phyloP scores from a whole-genome alignment of 2,888 invertebrate genomes.

The Caenorhabditis panamensis region DNA sequence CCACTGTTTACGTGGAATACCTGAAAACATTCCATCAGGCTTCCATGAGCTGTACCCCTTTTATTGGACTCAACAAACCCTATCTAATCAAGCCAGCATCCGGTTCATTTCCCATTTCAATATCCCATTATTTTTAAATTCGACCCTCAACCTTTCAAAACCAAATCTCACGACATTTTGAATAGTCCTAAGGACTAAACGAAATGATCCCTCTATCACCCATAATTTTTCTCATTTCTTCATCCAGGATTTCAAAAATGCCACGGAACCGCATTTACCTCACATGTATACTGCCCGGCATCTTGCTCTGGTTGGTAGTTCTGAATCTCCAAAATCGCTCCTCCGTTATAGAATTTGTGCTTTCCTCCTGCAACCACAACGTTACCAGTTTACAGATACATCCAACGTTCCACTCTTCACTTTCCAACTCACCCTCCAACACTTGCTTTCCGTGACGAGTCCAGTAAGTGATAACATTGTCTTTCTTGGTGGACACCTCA shows the following conservation, averaged over 20 bases:
- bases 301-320: slow-evolving; percentile 66
- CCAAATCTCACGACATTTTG: neutral
- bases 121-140: no score
- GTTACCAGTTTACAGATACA: neutral
- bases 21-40: slow-evolving; percentile 25
- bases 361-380: slow-evolving; percentile 20
- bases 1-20: slow-evolving; percentile 58
- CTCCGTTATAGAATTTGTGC: slow-evolving; percentile 62
- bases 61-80: no score
- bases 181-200: neutral
- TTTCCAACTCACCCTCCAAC: slow-evolving; percentile 22
- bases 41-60: no score
- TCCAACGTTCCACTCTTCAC: neutral
- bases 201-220: neutral
- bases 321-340: slow-evolving; percentile 66
- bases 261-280: slow-evolving; percentile 31
- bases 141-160: no score
- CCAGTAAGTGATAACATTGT: slow-evolving; percentile 65
- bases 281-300: slow-evolving; percentile 68
- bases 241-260: neutral
- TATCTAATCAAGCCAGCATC: no score
- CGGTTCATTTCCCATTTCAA: no score
- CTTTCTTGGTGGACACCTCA: slow-evolving; percentile 62
- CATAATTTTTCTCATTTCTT: neutral
- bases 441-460: slow-evolving; percentile 60